Conservation (phyloP, 1,140 invertebrate genomes). For the Drosophila sucinea region DNA sequence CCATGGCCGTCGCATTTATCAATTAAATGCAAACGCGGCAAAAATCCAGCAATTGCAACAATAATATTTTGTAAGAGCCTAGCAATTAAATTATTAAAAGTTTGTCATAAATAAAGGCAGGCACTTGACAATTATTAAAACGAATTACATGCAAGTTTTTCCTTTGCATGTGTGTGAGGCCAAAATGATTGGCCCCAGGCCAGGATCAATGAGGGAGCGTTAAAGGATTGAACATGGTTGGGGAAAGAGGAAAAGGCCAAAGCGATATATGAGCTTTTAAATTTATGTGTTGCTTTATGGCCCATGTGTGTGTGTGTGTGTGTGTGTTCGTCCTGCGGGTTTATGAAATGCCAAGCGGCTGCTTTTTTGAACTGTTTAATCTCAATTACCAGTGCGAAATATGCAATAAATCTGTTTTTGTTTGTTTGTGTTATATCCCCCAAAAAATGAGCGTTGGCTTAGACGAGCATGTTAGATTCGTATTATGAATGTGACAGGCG, state of each 20-base stretch:
- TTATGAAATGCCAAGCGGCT: slow-evolving; percentile 71
- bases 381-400: slow-evolving; percentile 78
- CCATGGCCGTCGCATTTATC: slow-evolving; percentile 64
- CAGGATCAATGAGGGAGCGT: slow-evolving; percentile 23
- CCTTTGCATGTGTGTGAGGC: slow-evolving; percentile 5
- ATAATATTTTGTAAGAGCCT: slow-evolving; percentile 38
- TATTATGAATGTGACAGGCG: slow-evolving; percentile 1
- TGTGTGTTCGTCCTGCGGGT: slow-evolving; percentile 36
- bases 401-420: slow-evolving; percentile 80
- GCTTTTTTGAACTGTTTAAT: slow-evolving; percentile 78
- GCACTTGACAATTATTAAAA: slow-evolving; percentile 78
- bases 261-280: slow-evolving; percentile 66
- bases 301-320: slow-evolving; percentile 4
- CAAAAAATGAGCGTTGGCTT: slow-evolving; percentile 20
- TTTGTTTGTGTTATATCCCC: slow-evolving; percentile 51
- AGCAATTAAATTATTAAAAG: slow-evolving; percentile 78
- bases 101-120: slow-evolving; percentile 75
- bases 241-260: slow-evolving; percentile 26
- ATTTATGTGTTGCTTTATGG: slow-evolving; percentile 68
- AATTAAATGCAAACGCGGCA: slow-evolving; percentile 74
- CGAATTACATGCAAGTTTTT: slow-evolving; percentile 61
- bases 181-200: slow-evolving; percentile 31
- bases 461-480: slow-evolving; percentile 8
- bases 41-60: slow-evolving; percentile 71
- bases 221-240: slow-evolving; percentile 1